Percentiles rank a stretch among this genome's conserved stretches.
Conservation (phyloP, 2,113 vertebrate species). For the Cairina moschata region DNA sequence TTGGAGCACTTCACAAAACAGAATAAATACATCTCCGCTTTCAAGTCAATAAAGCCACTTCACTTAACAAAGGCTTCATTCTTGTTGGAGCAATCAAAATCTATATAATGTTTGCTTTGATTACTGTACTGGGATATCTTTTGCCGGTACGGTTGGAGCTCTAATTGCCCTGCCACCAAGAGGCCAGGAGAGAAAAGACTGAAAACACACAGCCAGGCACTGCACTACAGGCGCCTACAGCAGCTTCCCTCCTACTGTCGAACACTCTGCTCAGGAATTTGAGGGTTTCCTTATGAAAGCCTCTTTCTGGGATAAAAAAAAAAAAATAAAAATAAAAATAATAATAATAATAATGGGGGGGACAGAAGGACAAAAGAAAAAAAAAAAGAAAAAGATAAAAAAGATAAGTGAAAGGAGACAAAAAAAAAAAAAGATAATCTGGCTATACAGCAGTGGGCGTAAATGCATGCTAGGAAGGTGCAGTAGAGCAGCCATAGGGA, state of each 20-base stretch:
- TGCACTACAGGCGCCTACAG: not conserved
- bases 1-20: constrained; percentile 14
- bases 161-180: constrained; percentile 50
- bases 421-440: not conserved
- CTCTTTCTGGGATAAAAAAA: not conserved
- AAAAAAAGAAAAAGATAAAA: no score
- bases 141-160: constrained; percentile 29
- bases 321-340: no score
- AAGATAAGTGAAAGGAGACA: no score
- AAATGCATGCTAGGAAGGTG: not conserved
- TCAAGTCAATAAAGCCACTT: constrained; percentile 28
- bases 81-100: constrained; percentile 37
- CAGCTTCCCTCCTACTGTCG: not conserved
- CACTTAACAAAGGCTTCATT: constrained; percentile 48
- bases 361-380: no score
- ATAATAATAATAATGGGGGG: no score
- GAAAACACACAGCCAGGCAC: not conserved
- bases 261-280: not conserved
- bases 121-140: constrained; percentile 37
- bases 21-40: constrained; percentile 26
- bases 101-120: constrained; percentile 50
- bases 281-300: not conserved
- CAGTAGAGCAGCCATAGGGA: not conserved
- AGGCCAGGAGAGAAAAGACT: constrained; percentile 27
- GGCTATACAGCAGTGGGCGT: not conserved